phyloP scores from a whole-genome alignment of 2,888 invertebrate species.

The Pomacea canaliculata region DNA sequence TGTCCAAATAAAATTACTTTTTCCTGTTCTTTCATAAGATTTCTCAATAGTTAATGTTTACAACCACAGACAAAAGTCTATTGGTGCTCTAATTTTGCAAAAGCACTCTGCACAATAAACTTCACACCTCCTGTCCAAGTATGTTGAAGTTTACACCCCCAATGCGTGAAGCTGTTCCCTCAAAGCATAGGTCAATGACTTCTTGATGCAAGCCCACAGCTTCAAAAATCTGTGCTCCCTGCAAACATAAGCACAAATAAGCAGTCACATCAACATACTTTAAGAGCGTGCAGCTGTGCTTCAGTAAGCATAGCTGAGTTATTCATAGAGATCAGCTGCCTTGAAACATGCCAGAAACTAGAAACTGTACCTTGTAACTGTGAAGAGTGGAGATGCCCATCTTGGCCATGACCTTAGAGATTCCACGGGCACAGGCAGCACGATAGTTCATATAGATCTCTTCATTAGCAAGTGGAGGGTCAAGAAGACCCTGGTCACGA shows the following conservation, averaged over 20 bases:
- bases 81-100: too few relatives aligned
- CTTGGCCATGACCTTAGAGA: constrained; percentile 96
- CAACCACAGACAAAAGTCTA: too few relatives aligned
- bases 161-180: constrained; percentile 79
- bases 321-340: background rate
- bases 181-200: constrained; percentile 93
- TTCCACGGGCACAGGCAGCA: constrained; percentile 90
- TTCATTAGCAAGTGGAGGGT: constrained; percentile 81
- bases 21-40: too few relatives aligned
- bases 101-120: background rate
- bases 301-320: background rate
- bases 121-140: constrained; percentile 81
- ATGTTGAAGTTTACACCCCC: constrained; percentile 94
- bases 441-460: constrained; percentile 85
- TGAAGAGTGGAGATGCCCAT: constrained; percentile 99
- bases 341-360: too few relatives aligned
- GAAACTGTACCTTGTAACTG: constrained; percentile 82
- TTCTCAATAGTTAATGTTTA: too few relatives aligned
- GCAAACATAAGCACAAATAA: constrained; percentile 3
- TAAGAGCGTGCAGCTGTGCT: background rate
- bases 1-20: too few relatives aligned
- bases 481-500: constrained; percentile 87
- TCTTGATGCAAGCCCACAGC: constrained; percentile 94
- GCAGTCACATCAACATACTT: background rate
- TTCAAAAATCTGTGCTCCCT: constrained; percentile 98